These are phyloP conservation scores for Pimephales promelas DNA, from an alignment of 2,113 vertebrate species.

Conservation along the genomic window DNA sequence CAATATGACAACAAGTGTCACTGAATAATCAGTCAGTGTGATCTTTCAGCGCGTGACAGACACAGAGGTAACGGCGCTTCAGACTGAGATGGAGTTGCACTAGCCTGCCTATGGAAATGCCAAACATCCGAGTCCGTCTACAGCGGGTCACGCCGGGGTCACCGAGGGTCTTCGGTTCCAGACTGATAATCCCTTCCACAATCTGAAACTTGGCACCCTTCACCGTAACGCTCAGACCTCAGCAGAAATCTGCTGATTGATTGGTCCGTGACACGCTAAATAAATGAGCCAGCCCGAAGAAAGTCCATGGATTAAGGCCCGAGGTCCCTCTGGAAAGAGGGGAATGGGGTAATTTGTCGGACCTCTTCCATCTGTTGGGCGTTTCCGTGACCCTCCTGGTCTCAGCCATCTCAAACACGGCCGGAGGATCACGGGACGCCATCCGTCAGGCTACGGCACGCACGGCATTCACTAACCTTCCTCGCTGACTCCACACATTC, in stretches of 20 bases:
- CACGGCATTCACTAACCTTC: conserved; percentile 54
- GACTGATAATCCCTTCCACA: conserved; percentile 71
- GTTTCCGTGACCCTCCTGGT: conserved; percentile 66
- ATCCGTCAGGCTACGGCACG: conserved; percentile 66
- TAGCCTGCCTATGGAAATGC: background rate
- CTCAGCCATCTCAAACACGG: conserved; percentile 62
- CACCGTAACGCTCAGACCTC: conserved; percentile 35
- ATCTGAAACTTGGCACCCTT: conserved; percentile 62
- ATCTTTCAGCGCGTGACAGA: background rate
- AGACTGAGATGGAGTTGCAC: background rate
- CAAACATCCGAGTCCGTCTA: conserved; percentile 51
- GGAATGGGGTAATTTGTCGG: conserved; percentile 74
- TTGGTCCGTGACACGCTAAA: conserved; percentile 65
- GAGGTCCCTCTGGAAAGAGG: conserved; percentile 6
- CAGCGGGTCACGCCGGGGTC: conserved; percentile 74
- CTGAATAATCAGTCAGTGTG: background rate
- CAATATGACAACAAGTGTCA: conserved; percentile 25
- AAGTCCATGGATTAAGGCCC: conserved; percentile 54
- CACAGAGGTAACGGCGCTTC: background rate
- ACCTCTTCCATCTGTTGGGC: conserved; percentile 62
- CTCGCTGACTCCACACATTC: background rate
- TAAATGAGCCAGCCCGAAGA: conserved; percentile 59
- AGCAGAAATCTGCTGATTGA: conserved; percentile 64
- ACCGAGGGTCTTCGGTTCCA: conserved; percentile 74
- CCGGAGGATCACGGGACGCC: conserved; percentile 60